phyloP scores from a whole-genome alignment of 2,888 invertebrate genomes.

The Pherbina coryleti region DNA sequence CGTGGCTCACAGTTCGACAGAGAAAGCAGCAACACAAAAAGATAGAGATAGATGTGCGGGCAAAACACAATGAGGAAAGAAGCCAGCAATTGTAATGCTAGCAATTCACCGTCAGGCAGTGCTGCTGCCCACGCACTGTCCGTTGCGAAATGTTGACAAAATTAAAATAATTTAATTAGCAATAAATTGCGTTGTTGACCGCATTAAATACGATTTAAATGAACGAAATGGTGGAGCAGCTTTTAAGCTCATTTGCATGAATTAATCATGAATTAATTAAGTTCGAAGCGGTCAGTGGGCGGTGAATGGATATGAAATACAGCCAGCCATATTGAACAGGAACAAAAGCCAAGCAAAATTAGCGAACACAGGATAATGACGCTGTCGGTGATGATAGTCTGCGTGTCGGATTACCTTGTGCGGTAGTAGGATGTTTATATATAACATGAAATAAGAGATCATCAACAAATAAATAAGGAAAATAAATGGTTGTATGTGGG shows the following conservation, averaged over 20 bases:
- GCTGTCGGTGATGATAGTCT: not conserved
- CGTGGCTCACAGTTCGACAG: slow-evolving; percentile 53
- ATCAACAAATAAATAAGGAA: no score
- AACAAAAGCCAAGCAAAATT: not conserved
- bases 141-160: slow-evolving; percentile 26
- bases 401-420: not conserved
- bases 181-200: slow-evolving; percentile 54
- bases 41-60: slow-evolving; percentile 37
- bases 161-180: slow-evolving; percentile 64
- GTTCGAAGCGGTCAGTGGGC: not conserved
- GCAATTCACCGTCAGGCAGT: slow-evolving; percentile 10
- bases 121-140: slow-evolving; percentile 4
- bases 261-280: slow-evolving; percentile 53
- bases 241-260: slow-evolving; percentile 59
- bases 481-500: no score
- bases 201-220: slow-evolving; percentile 59
- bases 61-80: slow-evolving; percentile 4
- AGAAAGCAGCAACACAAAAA: slow-evolving; percentile 23
- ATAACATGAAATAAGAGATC: no score
- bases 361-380: not conserved
- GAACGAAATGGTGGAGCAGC: slow-evolving; percentile 51
- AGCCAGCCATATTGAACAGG: not conserved
- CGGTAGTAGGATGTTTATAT: not conserved
- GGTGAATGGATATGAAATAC: not conserved
- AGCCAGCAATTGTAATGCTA: not conserved